Conservation (phyloP, 2,888 invertebrate species). For the Drosophila meridionalis region DNA sequence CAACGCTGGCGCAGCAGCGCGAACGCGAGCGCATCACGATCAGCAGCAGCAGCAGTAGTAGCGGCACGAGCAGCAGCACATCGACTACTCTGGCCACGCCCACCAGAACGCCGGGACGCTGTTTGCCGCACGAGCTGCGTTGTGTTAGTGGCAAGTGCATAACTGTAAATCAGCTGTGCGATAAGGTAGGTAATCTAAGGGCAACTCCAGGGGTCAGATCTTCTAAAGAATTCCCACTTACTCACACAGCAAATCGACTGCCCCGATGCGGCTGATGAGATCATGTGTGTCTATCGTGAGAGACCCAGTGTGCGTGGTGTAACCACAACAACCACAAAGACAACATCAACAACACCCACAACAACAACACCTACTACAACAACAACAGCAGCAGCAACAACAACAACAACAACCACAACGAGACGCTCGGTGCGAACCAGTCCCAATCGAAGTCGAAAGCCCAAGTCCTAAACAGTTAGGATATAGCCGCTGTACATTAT, state of each 20-base stretch:
- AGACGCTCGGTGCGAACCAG: conserved; percentile 70
- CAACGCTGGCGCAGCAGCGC: conserved; percentile 58
- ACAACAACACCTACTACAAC: conserved; percentile 2
- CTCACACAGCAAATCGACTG: conserved; percentile 86
- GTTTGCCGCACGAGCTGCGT: conserved; percentile 86
- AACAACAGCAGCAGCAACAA: conserved; percentile 22
- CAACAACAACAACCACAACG: conserved; percentile 48
- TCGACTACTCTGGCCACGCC: conserved; percentile 26
- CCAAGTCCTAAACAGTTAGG: conserved; percentile 63
- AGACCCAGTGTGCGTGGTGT: conserved; percentile 61
- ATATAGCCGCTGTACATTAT: conserved; percentile 31
- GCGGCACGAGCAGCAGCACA: conserved; percentile 14
- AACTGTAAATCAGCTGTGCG: conserved; percentile 88
- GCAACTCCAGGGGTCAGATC: rapidly evolving
- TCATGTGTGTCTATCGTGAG: conserved; percentile 87
- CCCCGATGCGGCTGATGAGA: conserved; percentile 88
- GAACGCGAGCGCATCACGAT: conserved; percentile 49
- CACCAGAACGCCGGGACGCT: conserved; percentile 47
- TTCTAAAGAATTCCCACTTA: too few relatives aligned
- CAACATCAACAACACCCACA: conserved; percentile 19
- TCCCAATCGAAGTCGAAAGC: conserved; percentile 80
- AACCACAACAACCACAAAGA: conserved; percentile 18
- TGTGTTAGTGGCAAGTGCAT: conserved; percentile 89
- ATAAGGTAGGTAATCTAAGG: conserved; percentile 81
- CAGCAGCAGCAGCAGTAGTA: conserved; percentile 25